Conservation (phyloP, 2,888 invertebrate genomes). For the Ectemnius lituratus region DNA sequence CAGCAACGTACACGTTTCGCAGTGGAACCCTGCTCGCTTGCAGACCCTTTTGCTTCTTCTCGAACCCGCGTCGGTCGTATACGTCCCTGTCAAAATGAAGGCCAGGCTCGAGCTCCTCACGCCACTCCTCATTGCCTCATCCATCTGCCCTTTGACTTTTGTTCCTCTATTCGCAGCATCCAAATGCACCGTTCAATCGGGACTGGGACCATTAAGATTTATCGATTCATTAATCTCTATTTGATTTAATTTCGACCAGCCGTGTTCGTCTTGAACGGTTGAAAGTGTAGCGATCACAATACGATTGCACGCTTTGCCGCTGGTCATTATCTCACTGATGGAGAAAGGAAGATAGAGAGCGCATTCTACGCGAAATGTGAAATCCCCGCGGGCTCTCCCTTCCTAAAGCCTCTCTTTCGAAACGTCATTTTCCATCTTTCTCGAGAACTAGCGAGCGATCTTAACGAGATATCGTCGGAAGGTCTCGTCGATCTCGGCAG, state of each 20-base stretch:
- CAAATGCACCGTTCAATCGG: slow-evolving; percentile 39
- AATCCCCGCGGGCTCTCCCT: neutral
- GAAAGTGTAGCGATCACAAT: slow-evolving; percentile 21
- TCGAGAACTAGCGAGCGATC: slow-evolving; percentile 30
- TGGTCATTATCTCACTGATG: neutral
- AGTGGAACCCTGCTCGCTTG: slow-evolving; percentile 23
- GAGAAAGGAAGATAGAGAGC: no score
- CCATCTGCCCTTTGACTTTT: slow-evolving; percentile 4
- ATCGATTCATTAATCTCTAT: slow-evolving; percentile 52
- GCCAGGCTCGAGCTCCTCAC: slow-evolving; percentile 9
- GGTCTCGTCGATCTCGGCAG: slow-evolving; percentile 16
- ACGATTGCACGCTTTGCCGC: neutral
- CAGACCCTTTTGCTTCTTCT: neutral
- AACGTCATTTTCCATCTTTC: slow-evolving; percentile 32
- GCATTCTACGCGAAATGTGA: no score
- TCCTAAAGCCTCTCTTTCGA: slow-evolving; percentile 22
- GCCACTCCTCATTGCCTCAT: neutral
- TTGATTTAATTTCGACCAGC: slow-evolving; percentile 48
- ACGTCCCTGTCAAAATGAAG: slow-evolving; percentile 31
- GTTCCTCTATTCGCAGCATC: slow-evolving; percentile 16
- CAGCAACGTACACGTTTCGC: slow-evolving; percentile 55
- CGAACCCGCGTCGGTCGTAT: slow-evolving; percentile 3
- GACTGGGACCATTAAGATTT: slow-evolving; percentile 36
- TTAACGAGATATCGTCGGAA: slow-evolving; percentile 19
- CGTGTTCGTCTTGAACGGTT: slow-evolving; percentile 11